Evolutionary conservation across 2,888 invertebrate genomes (phyloP), one percentile per base, ranked within the genome.

Genomic region (Biston stratarius): DNA sequence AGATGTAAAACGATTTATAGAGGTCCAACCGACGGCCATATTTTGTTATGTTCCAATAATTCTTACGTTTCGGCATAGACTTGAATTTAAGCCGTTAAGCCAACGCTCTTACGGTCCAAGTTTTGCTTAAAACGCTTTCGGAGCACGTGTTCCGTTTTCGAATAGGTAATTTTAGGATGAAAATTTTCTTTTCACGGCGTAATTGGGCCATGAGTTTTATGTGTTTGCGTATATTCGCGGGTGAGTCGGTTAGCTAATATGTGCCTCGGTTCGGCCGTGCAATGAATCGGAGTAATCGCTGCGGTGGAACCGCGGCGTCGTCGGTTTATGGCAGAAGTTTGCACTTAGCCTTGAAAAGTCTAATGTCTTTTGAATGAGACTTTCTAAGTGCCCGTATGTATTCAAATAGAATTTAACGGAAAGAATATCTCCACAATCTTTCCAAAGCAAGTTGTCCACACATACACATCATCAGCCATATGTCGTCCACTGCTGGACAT

Each of bases 41-140:
- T 91, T 90, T 89, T 86, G 90, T 90, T 91, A 90, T 91, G 89
- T 89, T 85, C 88, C 88, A 86, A 91, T 91, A 90, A 91, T 89
- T 91, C 84, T 83, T 78, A 77, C 81, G 80, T 79, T 86, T 83
- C 76, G 70, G 61, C 63, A 73, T 76, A 74, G 71, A 66, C 72
- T 61, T 47, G 74, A 76, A 73, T 76, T 75, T 69, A 70, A 66
- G 72, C 69, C 74, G 70, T 75, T 74, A 71, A 67, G 71, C 67
- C 74, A 74, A 74, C 73, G 75, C 67, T 73, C 71, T 74, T 74
- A 77, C 69, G 67, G 70, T 66, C 71, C 67, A 74, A 76, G 70
- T 79, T 81, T 79, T 79, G 75, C 77, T 74, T 77, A 75, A 79
- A 77, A 64, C 76, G 82, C 75, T 79, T 73, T 67, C 74, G 76